Evolutionary conservation across 2,797 vertebrate genomes (phyloP).

Genomic region (Iguana delicatissima): DNA sequence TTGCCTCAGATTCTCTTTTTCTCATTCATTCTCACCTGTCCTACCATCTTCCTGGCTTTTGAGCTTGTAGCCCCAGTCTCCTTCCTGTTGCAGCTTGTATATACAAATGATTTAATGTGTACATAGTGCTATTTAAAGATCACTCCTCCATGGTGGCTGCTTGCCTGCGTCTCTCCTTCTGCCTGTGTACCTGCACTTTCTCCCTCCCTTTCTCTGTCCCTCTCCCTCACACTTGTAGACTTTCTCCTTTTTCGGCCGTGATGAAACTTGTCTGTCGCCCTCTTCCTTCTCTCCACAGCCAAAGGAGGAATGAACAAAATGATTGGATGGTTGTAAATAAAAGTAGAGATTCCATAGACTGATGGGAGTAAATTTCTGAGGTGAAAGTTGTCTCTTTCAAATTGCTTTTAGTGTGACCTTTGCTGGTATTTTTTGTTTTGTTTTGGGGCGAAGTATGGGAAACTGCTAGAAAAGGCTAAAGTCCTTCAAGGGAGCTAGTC

Average conservation of each 20-base stretch:
- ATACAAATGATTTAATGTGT: conserved; percentile 24
- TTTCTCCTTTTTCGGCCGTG: not conserved
- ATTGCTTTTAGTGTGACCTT: not conserved
- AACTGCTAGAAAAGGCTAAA: not conserved
- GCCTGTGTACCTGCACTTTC: not conserved
- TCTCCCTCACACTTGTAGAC: not conserved
- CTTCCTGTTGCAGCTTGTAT: conserved; percentile 36
- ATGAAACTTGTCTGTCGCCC: not conserved
- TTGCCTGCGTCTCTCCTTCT: not conserved
- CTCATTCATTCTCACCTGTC: too few species aligned
- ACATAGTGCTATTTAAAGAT: conserved; percentile 40
- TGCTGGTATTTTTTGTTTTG: too few species aligned
- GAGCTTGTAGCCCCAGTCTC: not conserved
- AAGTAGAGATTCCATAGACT: conserved; percentile 7
- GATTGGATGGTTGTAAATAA: conserved; percentile 44
- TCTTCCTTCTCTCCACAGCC: conserved; percentile 4
- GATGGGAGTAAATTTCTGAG: not conserved
- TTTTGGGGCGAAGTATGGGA: too few species aligned
- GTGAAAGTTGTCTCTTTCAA: not conserved
- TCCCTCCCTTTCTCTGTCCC: not conserved
- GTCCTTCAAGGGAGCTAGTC: too few species aligned
- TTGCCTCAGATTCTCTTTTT: not conserved
- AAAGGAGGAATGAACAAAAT: conserved; percentile 20
- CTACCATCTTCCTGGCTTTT: not conserved
- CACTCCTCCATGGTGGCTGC: conserved; percentile 1